Evolutionary conservation across 2,888 invertebrate species (phyloP).

Genomic region (Aplocera efformata): DNA sequence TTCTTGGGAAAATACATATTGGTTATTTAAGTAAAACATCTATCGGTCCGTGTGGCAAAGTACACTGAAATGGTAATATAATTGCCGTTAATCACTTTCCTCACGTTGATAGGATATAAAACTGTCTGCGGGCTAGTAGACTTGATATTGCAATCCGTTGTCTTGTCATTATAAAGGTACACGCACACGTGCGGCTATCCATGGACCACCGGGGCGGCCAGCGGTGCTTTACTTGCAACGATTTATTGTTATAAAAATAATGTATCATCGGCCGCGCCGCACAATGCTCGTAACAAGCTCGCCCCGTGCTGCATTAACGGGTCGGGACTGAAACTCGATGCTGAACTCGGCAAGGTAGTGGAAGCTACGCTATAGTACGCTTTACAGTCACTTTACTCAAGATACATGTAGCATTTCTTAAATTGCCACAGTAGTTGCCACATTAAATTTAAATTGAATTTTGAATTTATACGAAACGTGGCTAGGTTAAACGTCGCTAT

Average conservation of each 20-base stretch:
- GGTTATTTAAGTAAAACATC: too few relatives aligned
- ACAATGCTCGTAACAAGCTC: conserved; percentile 75
- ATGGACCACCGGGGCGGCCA: conserved; percentile 64
- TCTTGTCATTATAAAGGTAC: conserved; percentile 26
- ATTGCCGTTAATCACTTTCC: conserved; percentile 9
- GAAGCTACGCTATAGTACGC: conserved; percentile 27
- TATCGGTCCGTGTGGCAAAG: too few relatives aligned
- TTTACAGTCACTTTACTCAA: not conserved
- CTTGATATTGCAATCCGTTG: conserved; percentile 19
- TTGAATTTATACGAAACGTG: too few relatives aligned
- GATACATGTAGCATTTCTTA: too few relatives aligned
- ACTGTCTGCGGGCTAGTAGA: conserved; percentile 12
- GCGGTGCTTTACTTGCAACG: conserved; percentile 75
- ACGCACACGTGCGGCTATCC: conserved; percentile 24
- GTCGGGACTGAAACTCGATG: conserved; percentile 40
- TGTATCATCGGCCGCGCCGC: conserved; percentile 72
- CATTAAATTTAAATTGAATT: too few relatives aligned
- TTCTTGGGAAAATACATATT: too few relatives aligned
- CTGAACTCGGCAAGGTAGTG: conserved; percentile 17
- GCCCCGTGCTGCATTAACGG: conserved; percentile 64
- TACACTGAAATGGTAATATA: not conserved
- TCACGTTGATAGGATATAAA: conserved; percentile 13
- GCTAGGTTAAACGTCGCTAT: too few relatives aligned
- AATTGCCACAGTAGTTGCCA: not conserved
- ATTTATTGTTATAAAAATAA: conserved; percentile 81